Evolutionary conservation across 2,113 vertebrate species (phyloP).

Genomic region (Talpa occidentalis): DNA sequence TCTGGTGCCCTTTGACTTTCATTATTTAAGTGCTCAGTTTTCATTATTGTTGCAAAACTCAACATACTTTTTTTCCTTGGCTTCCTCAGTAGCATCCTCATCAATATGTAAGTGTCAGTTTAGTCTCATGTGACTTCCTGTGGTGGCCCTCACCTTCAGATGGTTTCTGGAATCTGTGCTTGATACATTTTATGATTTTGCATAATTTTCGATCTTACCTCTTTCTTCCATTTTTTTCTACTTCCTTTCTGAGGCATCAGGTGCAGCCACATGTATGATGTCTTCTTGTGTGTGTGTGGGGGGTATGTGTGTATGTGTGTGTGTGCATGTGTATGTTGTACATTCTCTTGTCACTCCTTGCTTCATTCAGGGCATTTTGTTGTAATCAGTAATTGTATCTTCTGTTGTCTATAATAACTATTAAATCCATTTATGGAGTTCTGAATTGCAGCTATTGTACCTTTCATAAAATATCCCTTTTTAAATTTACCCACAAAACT

Average conservation of each 20-base stretch:
- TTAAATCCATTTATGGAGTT: neutral
- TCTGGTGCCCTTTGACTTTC: neutral
- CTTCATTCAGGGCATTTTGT: neutral
- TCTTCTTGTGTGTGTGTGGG: neutral
- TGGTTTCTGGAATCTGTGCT: neutral
- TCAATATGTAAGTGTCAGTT: no score
- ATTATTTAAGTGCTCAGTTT: neutral
- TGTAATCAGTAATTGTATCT: neutral
- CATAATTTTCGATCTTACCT: neutral
- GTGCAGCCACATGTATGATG: neutral
- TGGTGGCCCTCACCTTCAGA: neutral
- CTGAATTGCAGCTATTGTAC: neutral
- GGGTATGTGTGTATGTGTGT: neutral
- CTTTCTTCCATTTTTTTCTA: neutral
- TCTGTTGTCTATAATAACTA: neutral
- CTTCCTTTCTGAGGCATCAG: neutral
- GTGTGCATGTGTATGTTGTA: neutral
- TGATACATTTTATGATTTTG: neutral
- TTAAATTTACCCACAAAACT: neutral
- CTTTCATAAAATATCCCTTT: neutral
- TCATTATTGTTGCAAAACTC: neutral
- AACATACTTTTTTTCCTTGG: neutral
- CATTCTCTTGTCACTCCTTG: neutral
- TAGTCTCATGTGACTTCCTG: neutral
- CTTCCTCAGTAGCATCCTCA: no score